Conservation (phyloP, 2,797 vertebrate genomes). For the Melanotaenia boesemani region DNA sequence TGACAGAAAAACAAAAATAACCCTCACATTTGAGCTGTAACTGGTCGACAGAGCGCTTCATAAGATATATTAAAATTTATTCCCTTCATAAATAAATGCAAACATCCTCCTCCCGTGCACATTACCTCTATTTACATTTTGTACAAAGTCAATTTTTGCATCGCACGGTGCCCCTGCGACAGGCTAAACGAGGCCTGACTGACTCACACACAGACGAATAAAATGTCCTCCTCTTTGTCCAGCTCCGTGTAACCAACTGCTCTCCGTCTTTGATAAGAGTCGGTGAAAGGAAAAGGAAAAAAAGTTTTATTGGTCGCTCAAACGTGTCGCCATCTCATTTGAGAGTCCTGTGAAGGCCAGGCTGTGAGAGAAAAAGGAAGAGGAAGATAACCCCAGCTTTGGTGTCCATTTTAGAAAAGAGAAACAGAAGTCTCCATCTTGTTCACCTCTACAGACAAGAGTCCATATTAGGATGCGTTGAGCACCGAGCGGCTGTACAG, state of each 20-base stretch:
- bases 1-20: constrained; percentile 33
- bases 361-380: constrained; percentile 28
- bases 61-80: constrained; percentile 88
- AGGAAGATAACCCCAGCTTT: constrained; percentile 39
- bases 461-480: constrained; percentile 87
- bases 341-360: constrained; percentile 53
- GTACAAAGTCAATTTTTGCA: constrained; percentile 67
- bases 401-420: constrained; percentile 69
- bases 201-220: constrained; percentile 21
- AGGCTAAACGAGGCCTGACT: constrained; percentile 16
- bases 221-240: constrained; percentile 8
- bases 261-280: constrained; percentile 39
- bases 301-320: constrained; percentile 34
- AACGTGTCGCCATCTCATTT: constrained; percentile 59
- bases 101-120: constrained; percentile 67
- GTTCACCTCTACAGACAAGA: constrained; percentile 37
- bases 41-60: constrained; percentile 77
- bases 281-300: constrained; percentile 15
- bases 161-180: constrained; percentile 3
- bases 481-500: constrained; percentile 91
- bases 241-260: constrained; percentile 44
- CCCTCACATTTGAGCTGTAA: constrained; percentile 78
- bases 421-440: constrained; percentile 56
- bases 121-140: constrained; percentile 82
- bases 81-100: constrained; percentile 89